Base-by-base conservation (phyloP, 2,888 invertebrate species). In the Parascotia fuliginaria region DNA sequence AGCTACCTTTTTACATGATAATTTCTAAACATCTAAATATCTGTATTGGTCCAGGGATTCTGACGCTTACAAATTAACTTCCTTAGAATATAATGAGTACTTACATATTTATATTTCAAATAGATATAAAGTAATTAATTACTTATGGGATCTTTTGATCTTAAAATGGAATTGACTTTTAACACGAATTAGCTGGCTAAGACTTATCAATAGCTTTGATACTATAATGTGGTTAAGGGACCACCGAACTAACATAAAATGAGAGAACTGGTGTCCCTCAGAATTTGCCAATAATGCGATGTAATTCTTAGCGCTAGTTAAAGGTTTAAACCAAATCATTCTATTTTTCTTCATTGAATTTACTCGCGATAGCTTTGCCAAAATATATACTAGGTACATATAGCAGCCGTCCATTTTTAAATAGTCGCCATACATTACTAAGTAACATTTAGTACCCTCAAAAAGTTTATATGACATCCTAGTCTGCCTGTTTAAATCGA, bases 381-480 rank as follows among this genome's bases (percentile, higher is more conserved):
- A 14, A 28, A 27, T 38, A 45, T 45, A 0, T 9, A n/a, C n/a
- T n/a, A n/a, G n/a, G 31, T 27, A 60, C 50, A 55, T 53, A 47
- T 62, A 66, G 66, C 70, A 60, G 64, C 77, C 77, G 78, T 78
- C 78, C 78, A 78, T 76, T 76, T 74, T 71, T 41, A 64, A 63
- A 70, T 70, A 68, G 52, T 42, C 28, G n/a, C 28, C 51, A 32
- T 50, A 37, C n/a, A 40, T 29, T 33, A 36, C 19, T 28, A 36
- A 15, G 45, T 40, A 45, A 40, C 42, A 47, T 36, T 47, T 29
- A 31, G 13, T n/a, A 47, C 32, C 32, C 41, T 19, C 49, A 22
- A 27, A 14, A 43, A 13, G 14, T 34, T 31, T 14, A 44, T 7
- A 45, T 43, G 29, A 14, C 15, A 38, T n/a, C n/a, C n/a, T n/a